A percentile compares a stretch with the other conserved stretches of the same genome.
Conservation (phyloP, 2,797 vertebrate species). For the Melanotaenia parkinsoni region DNA sequence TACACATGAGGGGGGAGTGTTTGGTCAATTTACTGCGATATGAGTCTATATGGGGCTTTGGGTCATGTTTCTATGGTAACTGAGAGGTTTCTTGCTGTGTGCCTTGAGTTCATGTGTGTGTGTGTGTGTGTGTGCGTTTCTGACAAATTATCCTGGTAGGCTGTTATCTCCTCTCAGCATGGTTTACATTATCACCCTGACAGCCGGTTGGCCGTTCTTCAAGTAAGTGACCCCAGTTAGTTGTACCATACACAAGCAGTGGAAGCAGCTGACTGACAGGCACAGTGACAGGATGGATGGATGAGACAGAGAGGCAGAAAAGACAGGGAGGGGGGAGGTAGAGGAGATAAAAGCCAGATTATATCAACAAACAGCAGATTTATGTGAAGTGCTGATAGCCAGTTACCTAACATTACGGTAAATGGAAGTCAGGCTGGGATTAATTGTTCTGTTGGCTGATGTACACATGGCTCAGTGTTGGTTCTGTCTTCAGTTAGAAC, state of each 20-base stretch:
- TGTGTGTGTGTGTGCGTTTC: conserved; percentile 25
- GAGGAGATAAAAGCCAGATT: conserved; percentile 65
- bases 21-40: conserved; percentile 35
- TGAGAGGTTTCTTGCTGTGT: conserved; percentile 45
- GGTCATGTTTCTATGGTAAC: conserved; percentile 75
- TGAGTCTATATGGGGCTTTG: conserved; percentile 44
- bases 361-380: conserved; percentile 65
- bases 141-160: conserved; percentile 54
- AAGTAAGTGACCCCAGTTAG: conserved; percentile 49
- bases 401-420: conserved; percentile 59
- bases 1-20: conserved; percentile 49
- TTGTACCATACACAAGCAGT: conserved; percentile 41
- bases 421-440: conserved; percentile 43
- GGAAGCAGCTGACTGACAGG: conserved; percentile 37
- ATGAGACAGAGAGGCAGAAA: conserved; percentile 13
- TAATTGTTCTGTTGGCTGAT: conserved; percentile 45
- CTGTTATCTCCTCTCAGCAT: conserved; percentile 61
- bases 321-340: conserved; percentile 32
- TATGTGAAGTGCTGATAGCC: conserved; percentile 48
- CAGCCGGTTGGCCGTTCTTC: conserved; percentile 60
- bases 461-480: conserved; percentile 17
- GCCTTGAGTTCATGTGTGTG: conserved; percentile 24
- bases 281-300: conserved; percentile 29
- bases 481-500: not conserved
- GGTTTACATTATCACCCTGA: conserved; percentile 63